Conservation (phyloP, 2,888 invertebrate species). For the Nomada fabriciana region DNA sequence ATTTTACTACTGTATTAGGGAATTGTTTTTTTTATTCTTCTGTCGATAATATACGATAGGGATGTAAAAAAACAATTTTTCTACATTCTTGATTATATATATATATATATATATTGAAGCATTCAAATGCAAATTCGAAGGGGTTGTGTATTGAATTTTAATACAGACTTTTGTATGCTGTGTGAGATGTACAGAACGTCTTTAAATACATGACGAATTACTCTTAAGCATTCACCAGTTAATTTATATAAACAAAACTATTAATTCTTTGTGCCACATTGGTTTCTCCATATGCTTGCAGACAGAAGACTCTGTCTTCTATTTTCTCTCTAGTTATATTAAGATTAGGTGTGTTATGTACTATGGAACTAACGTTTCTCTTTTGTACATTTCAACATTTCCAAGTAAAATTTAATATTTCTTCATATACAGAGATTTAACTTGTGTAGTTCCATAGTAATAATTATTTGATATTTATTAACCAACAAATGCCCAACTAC, state of each 20-base stretch:
- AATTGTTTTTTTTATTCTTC: not conserved
- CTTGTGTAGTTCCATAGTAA: conserved; percentile 75
- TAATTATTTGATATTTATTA: conserved; percentile 64
- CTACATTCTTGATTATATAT: conserved; percentile 6
- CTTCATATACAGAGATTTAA: not conserved
- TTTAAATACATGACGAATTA: not conserved
- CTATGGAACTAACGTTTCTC: conserved; percentile 64
- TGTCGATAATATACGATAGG: not conserved
- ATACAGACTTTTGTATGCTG: not conserved
- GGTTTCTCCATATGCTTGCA: conserved; percentile 82
- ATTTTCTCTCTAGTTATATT: conserved; percentile 66
- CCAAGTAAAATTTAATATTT: conserved; percentile 3
- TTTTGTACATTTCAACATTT: not conserved
- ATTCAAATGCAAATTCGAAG: not conserved
- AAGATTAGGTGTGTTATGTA: conserved; percentile 55
- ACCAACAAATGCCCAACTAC: conserved; percentile 83
- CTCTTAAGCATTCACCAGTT: conserved; percentile 14
- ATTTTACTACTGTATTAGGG: not conserved
- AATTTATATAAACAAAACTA: conserved; percentile 38
- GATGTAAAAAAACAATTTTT: not conserved
- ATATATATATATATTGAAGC: no score
- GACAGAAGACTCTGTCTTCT: conserved; percentile 79
- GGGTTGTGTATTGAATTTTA: conserved; percentile 10
- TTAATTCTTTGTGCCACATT: conserved; percentile 67
- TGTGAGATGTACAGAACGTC: not conserved